Conservation (phyloP, 2,888 invertebrate genomes). For the Parelbella ahira region DNA sequence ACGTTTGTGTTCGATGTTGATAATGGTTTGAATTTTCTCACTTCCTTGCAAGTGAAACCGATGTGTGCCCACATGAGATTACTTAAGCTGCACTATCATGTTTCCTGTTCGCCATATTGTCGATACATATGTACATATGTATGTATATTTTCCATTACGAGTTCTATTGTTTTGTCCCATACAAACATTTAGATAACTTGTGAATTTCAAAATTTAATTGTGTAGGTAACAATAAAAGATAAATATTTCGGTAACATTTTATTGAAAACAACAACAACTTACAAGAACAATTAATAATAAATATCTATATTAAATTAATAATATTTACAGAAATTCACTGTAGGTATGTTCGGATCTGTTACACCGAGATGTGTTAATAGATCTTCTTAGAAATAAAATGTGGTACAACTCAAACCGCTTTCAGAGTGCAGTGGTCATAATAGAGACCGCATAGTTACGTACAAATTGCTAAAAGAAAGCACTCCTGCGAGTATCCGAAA, state of each 20-base stretch:
- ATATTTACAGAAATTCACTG: conserved; percentile 75
- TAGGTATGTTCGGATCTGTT: conserved; percentile 39
- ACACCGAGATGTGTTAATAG: no score
- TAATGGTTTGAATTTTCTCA: conserved; percentile 37
- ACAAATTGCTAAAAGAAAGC: conserved; percentile 57
- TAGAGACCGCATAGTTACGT: conserved; percentile 44
- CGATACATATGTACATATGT: no score
- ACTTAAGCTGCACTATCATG: conserved; percentile 32
- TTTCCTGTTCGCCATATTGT: conserved; percentile 34
- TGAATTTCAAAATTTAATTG: no score
- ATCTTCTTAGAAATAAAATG: conserved; percentile 3
- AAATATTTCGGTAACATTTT: conserved; percentile 22
- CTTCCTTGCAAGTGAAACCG: conserved; percentile 64
- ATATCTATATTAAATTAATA: conserved; percentile 53
- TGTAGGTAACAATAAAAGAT: background rate
- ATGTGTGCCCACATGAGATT: no score
- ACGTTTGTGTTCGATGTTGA: conserved; percentile 18
- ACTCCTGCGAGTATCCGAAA: conserved; percentile 41
- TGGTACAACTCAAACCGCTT: conserved; percentile 8
- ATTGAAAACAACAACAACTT: conserved; percentile 50
- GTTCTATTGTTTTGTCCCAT: no score
- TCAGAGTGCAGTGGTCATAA: conserved; percentile 31
- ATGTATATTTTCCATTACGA: no score
- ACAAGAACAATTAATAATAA: conserved; percentile 54
- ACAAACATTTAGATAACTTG: no score